Conservation (phyloP, 2,113 vertebrate species). For the Centropristis striata region DNA sequence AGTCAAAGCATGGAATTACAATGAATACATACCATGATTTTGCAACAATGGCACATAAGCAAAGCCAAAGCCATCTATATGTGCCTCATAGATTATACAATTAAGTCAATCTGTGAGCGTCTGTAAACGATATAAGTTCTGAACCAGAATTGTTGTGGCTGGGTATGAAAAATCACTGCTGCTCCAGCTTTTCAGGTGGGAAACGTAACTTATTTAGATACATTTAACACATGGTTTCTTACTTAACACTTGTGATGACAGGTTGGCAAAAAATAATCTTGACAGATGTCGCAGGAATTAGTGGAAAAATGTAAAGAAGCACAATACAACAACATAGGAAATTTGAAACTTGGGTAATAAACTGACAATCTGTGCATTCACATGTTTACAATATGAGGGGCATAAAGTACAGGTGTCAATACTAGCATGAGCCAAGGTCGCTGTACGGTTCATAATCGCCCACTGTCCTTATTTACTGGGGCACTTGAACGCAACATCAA, state of each 20-base stretch:
- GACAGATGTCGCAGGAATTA: constrained; percentile 26
- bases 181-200: background rate
- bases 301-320: background rate
- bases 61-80: background rate
- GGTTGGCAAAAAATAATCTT: constrained; percentile 21
- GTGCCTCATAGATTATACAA: background rate
- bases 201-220: constrained; percentile 38
- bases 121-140: background rate
- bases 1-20: background rate
- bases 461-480: no score
- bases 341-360: no score
- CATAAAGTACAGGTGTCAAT: no score
- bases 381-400: no score
- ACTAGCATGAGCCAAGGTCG: no score
- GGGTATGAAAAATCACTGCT: constrained; percentile 6
- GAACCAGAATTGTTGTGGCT: background rate
- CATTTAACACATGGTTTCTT: constrained; percentile 31
- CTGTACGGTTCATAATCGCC: no score
- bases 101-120: background rate
- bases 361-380: no score
- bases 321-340: background rate
- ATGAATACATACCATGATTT: background rate
- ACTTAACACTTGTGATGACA: constrained; percentile 32
- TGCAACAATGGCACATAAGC: background rate
- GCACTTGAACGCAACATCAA: no score